Base-by-base conservation (phyloP, 2,113 vertebrate species). In the Heterochromis multidens region DNA sequence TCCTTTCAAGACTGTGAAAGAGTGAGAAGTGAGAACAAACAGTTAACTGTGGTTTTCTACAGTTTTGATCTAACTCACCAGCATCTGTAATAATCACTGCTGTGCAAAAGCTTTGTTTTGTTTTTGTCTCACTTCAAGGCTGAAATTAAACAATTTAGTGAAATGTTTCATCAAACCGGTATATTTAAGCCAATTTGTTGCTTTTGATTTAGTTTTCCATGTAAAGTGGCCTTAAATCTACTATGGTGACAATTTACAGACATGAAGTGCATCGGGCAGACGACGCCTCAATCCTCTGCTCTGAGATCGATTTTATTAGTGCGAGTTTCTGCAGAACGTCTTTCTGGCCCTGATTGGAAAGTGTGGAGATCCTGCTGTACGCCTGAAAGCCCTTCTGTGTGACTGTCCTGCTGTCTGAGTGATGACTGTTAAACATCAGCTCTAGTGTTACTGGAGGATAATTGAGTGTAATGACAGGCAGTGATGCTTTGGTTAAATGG, bases 341-440 rank as follows among this genome's bases (percentile, higher is more conserved):
- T 78, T 16, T 74, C 17, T 21, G 16, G 35, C 49, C 63, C 52
- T 46, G 70, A 72, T 17, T 57, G 58, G 46, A 74, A 58, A 57
- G 77, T 19, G 72, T 27, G 57, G 78, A 83, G 43, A 82, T 76
- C 65, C 17, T 21, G 14, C 77, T n/a, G 23, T 0, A 46, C 11
- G 19, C 67, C 80, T 23, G 81, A 65, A 7, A 85, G 78, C 23
- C 58, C 60, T 23, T 52, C 31, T 49, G 40, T 59, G 52, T 25
- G 31, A 29, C 82, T n/a, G 79, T 76, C 85, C 83, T 49, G 85
- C 80, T 60, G 88, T 54, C 80, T 81, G 46, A 85, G 58, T 77
- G 86, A 85, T 12, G 89, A 61, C 83, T 77, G 60, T 72, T 78
- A 10, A 56, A 78, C 84, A 76, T 77, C 80, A 84, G 14, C 70